Base-by-base conservation (phyloP, 2,888 invertebrate genomes). In the Nowickia ferox region DNA sequence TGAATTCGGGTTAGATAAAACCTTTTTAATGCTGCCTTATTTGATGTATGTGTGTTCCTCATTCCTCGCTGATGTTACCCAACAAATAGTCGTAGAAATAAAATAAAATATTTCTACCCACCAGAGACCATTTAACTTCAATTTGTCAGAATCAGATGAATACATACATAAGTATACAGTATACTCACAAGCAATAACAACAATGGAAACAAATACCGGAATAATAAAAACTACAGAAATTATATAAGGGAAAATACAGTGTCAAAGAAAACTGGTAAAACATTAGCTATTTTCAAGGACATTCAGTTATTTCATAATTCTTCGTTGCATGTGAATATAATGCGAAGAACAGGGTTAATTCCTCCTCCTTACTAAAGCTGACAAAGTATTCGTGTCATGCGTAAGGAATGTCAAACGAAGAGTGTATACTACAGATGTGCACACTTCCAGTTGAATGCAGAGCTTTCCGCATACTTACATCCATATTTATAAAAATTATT, bases 101-200 rank as follows among this genome's bases (percentile, higher is more conserved):
- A 19, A 71, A 63, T 22, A 61, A 19, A n/a, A 46, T 72, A 17
- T 59, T 68, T 69, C 55, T 53, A 59, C 74, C 30, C 30, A 78
- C 78, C 61, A 74, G 78, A 78, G 69, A 84, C 74, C 79, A 78
- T 82, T 85, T 86, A 86, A 86, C 85, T 71, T 86, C 75, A 78
- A 82, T 85, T 85, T 85, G 85, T 85, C 85, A 82, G 82, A 78
- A 75, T 69, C 82, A 86, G 78, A 79, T 42, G 55, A 83, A 75
- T 82, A 44, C 57, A 71, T 61, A 30, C 30, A 82, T 15, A 40
- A 17, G 42, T 63, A 15, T 40, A 17, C 55, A 46, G 11, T n/a
- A 30, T 46, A 53, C 17, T 61, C 40, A 15, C 61, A 61, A 61
- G 11, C 46, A 2, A 22, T n/a, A 65, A 30, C 2, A 57, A 15